phyloP scores from a whole-genome alignment of 2,113 vertebrate genomes.

The Pterocles gutturalis region DNA sequence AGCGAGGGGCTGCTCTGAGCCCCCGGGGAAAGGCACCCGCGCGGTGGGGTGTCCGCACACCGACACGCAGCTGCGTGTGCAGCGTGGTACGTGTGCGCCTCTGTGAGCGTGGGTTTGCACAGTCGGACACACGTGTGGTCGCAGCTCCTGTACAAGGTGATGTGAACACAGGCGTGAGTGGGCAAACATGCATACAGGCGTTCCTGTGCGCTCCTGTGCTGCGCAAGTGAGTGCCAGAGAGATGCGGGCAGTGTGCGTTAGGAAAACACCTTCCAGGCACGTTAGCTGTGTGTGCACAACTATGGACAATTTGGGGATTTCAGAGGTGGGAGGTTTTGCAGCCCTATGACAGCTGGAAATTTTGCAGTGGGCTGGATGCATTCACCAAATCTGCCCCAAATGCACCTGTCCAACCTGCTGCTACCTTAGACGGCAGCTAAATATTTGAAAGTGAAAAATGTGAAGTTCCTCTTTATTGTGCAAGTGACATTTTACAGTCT shows the following conservation, averaged over 20 bases:
- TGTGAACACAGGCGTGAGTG: rapidly evolving
- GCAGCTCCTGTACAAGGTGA: not conserved
- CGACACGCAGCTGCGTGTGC: not conserved
- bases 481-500: not conserved
- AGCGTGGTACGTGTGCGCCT: not conserved
- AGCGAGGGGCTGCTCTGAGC: not conserved
- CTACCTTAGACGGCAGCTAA: not conserved
- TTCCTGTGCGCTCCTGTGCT: rapidly evolving
- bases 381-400: not conserved
- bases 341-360: too few species aligned
- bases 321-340: not conserved
- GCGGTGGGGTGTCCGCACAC: not conserved
- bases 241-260: rapidly evolving
- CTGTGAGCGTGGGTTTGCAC: rapidly evolving
- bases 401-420: not conserved
- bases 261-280: not conserved
- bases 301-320: rapidly evolving
- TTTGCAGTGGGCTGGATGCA: rapidly evolving
- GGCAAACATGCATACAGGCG: rapidly evolving
- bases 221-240: rapidly evolving
- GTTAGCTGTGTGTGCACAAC: rapidly evolving
- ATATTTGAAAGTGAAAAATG: not conserved
- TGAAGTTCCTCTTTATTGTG: not conserved
- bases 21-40: not conserved
- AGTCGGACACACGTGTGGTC: rapidly evolving